Conservation (phyloP, 2,797 vertebrate species). For the Tachyglossus aculeatus region DNA sequence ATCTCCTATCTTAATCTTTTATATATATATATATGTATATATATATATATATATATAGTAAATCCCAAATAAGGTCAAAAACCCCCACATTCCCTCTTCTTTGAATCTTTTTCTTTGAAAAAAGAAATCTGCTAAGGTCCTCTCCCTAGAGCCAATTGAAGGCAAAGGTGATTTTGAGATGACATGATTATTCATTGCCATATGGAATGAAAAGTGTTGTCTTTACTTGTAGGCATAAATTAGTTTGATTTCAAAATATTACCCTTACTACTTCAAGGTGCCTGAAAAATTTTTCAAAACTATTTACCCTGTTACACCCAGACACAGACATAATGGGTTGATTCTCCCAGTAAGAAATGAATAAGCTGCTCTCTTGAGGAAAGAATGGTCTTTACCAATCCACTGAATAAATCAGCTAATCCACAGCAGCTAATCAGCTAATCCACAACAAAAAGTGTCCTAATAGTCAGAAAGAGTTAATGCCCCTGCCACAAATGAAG, state of each 20-base stretch:
- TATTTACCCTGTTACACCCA: not conserved
- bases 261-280: not conserved
- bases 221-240: slow-evolving; percentile 1
- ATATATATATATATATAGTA: too few species aligned
- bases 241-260: not conserved
- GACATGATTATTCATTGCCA: not conserved
- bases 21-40: too few species aligned
- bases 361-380: not conserved
- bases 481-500: not conserved
- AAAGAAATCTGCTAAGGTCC: not conserved
- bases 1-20: too few species aligned
- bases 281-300: not conserved
- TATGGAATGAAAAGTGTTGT: not conserved
- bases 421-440: not conserved
- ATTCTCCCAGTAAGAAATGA: not conserved
- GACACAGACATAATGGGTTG: not conserved
- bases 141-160: not conserved
- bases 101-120: not conserved
- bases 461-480: not conserved
- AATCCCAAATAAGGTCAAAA: too few species aligned
- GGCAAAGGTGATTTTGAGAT: not conserved
- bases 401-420: not conserved
- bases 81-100: not conserved
- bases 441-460: not conserved
- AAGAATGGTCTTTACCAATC: fast-evolving